Conservation (phyloP, 2,113 vertebrate genomes). For the Xerus inauris region DNA sequence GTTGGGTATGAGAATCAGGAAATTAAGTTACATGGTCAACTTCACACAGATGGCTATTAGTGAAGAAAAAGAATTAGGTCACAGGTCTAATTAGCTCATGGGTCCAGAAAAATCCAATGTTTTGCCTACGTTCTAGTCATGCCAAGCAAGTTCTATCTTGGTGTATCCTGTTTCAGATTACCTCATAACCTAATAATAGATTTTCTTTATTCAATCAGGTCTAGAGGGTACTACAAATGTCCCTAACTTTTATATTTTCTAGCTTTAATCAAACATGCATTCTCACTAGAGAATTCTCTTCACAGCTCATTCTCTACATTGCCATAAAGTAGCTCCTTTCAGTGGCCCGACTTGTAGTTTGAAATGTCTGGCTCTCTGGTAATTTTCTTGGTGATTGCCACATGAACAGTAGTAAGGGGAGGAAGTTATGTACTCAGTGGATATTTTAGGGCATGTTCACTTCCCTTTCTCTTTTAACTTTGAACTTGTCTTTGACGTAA, state of each 20-base stretch:
- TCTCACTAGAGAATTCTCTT: not conserved
- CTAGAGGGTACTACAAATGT: not conserved
- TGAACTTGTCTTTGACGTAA: not conserved
- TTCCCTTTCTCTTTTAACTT: not conserved
- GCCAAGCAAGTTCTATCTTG: not conserved
- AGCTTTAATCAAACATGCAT: not conserved
- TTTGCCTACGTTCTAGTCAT: not conserved
- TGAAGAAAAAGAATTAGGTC: conserved; percentile 21
- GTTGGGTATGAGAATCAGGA: not conserved
- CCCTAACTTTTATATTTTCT: not conserved
- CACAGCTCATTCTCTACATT: not conserved
- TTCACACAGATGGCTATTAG: conserved; percentile 8
- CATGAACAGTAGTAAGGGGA: not conserved
- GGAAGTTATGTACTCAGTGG: not conserved
- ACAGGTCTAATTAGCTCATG: not conserved
- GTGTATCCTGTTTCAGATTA: not conserved
- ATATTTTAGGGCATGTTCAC: not conserved
- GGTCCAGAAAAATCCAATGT: not conserved
- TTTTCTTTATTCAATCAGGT: not conserved
- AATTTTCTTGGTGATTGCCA: not conserved
- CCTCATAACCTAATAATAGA: not conserved
- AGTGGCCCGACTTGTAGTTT: rapidly evolving
- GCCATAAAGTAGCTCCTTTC: not conserved
- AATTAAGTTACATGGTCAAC: conserved; percentile 19
- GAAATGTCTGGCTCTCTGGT: not conserved